Conservation (phyloP, 2,888 invertebrate species). For the Amorpha juglandis region DNA sequence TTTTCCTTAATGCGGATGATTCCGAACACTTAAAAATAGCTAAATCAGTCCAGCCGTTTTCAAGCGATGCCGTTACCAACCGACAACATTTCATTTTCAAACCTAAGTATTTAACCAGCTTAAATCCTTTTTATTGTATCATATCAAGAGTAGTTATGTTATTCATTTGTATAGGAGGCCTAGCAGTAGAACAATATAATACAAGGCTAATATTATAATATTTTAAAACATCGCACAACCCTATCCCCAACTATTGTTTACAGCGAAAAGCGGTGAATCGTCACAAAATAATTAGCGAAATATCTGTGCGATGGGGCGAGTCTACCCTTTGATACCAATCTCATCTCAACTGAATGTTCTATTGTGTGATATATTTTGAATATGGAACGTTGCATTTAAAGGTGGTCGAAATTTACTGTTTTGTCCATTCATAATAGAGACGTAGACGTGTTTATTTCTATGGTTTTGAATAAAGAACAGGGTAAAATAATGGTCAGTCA, state of each 20-base stretch:
- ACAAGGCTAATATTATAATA: not conserved
- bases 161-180: no score
- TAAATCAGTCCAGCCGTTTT: no score
- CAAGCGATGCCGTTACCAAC: no score
- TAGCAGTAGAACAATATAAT: no score
- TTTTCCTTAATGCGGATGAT: no score
- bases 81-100: no score
- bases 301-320: constrained; percentile 15
- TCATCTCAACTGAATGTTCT: not conserved
- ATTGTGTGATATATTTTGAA: not conserved
- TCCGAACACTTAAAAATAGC: no score
- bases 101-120: no score
- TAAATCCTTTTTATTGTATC: no score
- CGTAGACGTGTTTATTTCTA: not conserved
- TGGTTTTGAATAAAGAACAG: not conserved
- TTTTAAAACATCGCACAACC: constrained; percentile 26
- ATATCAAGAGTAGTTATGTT: no score
- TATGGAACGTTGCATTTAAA: constrained; percentile 2
- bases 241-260: constrained; percentile 52
- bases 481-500: not conserved
- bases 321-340: constrained; percentile 13
- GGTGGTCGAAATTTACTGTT: not conserved
- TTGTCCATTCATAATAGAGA: not conserved
- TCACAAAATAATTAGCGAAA: constrained; percentile 63
- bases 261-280: constrained; percentile 55